These are phyloP conservation scores for Arnoldichthys spilopterus DNA, from an alignment of 2,797 vertebrate genomes.

Conservation along the genomic window DNA sequence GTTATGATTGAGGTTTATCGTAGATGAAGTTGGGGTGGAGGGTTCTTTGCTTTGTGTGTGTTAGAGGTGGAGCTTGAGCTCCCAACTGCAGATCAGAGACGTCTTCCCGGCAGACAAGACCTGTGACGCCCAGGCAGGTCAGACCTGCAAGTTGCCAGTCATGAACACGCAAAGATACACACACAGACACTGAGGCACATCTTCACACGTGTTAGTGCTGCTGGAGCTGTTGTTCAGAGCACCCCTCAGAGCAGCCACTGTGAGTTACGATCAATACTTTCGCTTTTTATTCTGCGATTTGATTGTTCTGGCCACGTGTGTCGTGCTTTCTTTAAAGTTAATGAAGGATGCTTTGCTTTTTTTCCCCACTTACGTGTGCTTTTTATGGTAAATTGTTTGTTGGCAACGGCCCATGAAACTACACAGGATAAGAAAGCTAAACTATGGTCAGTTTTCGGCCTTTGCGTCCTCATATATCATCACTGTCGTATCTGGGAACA, in stretches of 20 bases:
- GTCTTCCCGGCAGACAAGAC: conserved; percentile 54
- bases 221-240: conserved; percentile 52
- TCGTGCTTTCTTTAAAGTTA: background rate
- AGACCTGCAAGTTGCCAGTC: conserved; percentile 64
- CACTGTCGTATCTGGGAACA: too few species aligned
- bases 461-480: background rate
- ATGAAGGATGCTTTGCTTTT: background rate
- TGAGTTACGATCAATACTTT: conserved; percentile 37
- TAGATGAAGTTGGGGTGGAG: conserved; percentile 31
- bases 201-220: conserved; percentile 52
- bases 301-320: background rate
- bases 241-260: conserved; percentile 46
- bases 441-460: background rate
- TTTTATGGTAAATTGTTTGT: background rate
- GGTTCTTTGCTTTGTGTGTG: conserved; percentile 1
- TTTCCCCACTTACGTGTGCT: background rate
- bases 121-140: conserved; percentile 50
- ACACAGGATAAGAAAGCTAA: background rate
- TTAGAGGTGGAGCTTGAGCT: conserved; percentile 31
- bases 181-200: conserved; percentile 47
- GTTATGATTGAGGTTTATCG: conserved; percentile 31
- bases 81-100: conserved; percentile 25
- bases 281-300: background rate
- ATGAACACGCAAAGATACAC: conserved; percentile 38
- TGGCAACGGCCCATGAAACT: background rate